Evolutionary conservation across 1,140 invertebrate species (phyloP).

Genomic region (Sitodiplosis mosellana): DNA sequence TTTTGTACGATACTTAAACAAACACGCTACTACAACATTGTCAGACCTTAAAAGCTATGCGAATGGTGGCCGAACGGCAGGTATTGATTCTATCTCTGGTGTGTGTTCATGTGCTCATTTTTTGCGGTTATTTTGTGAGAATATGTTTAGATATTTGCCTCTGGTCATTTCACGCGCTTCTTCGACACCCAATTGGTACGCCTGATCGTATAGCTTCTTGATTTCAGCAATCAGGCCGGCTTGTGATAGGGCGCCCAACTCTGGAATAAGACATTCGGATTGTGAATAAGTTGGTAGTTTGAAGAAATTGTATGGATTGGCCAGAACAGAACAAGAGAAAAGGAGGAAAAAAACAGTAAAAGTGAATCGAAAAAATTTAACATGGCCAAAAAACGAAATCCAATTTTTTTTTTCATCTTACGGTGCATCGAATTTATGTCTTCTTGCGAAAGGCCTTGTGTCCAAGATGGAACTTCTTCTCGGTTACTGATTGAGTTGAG

Average conservation of each 20-base stretch:
- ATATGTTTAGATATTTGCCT: constrained; percentile 85
- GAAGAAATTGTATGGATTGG: too few relatives aligned
- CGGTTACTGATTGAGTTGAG: constrained; percentile 26
- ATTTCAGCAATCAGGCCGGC: constrained; percentile 76
- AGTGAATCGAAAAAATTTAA: background rate
- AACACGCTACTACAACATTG: too few relatives aligned
- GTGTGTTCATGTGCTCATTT: too few relatives aligned
- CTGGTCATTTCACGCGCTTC: constrained; percentile 93
- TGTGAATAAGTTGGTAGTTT: too few relatives aligned
- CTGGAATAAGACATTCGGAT: constrained; percentile 36
- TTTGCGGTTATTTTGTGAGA: constrained; percentile 13
- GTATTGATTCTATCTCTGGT: too few relatives aligned
- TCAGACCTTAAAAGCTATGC: too few relatives aligned
- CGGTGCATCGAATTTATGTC: constrained; percentile 54
- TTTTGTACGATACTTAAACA: too few relatives aligned
- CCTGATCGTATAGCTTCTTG: constrained; percentile 77
- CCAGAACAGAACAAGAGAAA: too few relatives aligned
- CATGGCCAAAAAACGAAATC: constrained; percentile 9
- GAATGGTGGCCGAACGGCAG: too few relatives aligned
- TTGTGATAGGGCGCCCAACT: constrained; percentile 60
- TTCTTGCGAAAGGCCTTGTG: constrained; percentile 35
- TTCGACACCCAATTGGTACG: constrained; percentile 82
- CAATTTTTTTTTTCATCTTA: too few relatives aligned
- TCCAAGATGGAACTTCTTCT: constrained; percentile 27
- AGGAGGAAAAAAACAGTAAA: background rate